Conservation (phyloP, 1,140 invertebrate genomes). For the Chymomyza costata region DNA sequence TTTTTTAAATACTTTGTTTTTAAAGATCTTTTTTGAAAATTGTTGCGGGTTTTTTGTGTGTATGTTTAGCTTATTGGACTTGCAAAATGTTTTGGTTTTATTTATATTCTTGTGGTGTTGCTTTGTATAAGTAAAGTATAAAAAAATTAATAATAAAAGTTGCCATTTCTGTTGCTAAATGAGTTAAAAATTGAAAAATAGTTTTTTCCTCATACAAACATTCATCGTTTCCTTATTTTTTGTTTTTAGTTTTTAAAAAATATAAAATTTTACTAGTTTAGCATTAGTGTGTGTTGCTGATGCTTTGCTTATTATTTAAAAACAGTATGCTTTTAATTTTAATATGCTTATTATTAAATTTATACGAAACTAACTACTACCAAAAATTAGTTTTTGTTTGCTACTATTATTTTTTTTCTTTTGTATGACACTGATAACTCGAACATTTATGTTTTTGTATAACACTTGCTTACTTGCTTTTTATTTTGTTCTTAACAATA, state of each 20-base stretch:
- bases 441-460: constrained; percentile 24
- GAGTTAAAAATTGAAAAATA: constrained; percentile 64
- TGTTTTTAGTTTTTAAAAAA: constrained; percentile 23
- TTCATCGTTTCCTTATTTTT: constrained; percentile 18
- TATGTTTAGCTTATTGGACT: constrained; percentile 29
- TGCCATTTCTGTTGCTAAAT: constrained; percentile 25
- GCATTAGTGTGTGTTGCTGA: constrained; percentile 33
- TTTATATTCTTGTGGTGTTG: constrained; percentile 16
- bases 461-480: constrained; percentile 23
- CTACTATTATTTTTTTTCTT: constrained; percentile 16
- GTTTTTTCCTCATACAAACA: constrained; percentile 42
- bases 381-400: too few species aligned
- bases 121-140: constrained; percentile 27
- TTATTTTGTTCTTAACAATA: neutral
- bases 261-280: constrained; percentile 48
- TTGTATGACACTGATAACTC: too few species aligned
- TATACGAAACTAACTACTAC: too few species aligned
- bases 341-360: too few species aligned
- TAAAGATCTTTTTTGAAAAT: constrained; percentile 39
- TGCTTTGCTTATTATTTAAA: constrained; percentile 11
- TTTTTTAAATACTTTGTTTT: constrained; percentile 19
- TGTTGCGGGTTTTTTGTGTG: constrained; percentile 13
- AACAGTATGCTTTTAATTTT: too few species aligned
- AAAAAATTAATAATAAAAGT: constrained; percentile 52
- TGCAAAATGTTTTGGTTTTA: constrained; percentile 29